phyloP scores from a whole-genome alignment of 1,140 invertebrate genomes.

The Piezodorus guildinii region DNA sequence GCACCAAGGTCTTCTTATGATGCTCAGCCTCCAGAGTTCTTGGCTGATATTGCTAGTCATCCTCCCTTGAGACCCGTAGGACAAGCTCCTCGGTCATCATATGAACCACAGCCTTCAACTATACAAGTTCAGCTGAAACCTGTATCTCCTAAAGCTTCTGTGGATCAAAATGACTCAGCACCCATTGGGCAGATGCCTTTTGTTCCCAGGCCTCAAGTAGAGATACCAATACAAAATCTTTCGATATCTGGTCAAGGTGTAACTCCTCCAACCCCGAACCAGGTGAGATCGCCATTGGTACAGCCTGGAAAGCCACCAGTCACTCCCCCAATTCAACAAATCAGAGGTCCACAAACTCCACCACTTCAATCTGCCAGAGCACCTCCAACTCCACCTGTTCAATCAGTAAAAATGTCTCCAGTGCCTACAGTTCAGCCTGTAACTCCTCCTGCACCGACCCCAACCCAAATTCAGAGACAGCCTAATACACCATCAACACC shows the following conservation, averaged over 20 bases:
- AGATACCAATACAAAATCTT: not conserved
- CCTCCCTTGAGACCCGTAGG: slow-evolving; percentile 11
- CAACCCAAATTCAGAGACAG: not conserved
- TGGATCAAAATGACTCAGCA: slow-evolving; percentile 5
- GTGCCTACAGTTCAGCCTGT: not conserved
- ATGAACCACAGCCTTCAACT: slow-evolving; percentile 1
- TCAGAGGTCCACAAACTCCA: not conserved
- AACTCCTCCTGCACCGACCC: not conserved
- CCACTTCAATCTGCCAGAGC: not conserved
- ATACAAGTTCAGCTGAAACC: slow-evolving; percentile 8
- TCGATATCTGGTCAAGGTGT: not conserved
- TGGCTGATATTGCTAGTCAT: slow-evolving; percentile 15
- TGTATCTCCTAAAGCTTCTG: not conserved
- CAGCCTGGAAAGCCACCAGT: not conserved
- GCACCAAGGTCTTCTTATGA: slow-evolving; percentile 24
- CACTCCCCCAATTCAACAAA: not conserved
- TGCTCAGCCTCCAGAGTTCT: not conserved
- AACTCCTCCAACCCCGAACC: not conserved
- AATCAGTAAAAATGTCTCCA: not conserved
- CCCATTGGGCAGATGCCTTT: not conserved
- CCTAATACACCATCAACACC: slow-evolving; percentile 10
- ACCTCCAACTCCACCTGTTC: not conserved
- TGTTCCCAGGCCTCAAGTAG: not conserved
- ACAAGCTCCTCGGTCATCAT: slow-evolving; percentile 21
- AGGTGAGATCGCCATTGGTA: not conserved